phyloP scores from a whole-genome alignment of 2,797 vertebrate species.

The Enteromius argenteus region DNA sequence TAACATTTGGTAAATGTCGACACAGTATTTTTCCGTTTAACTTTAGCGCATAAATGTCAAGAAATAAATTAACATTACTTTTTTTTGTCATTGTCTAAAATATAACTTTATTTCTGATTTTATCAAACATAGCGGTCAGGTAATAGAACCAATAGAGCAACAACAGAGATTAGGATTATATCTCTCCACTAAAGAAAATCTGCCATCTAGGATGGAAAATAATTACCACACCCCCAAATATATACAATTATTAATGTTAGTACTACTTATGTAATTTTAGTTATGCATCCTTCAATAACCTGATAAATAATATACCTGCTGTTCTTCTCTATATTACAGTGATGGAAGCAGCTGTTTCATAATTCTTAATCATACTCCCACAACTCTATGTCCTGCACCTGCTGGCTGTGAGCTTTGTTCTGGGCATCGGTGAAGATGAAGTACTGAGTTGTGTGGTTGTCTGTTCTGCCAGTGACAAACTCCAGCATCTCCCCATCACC shows the following conservation, averaged over 20 bases:
- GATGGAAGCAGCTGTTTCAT: not conserved
- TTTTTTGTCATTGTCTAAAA: not conserved
- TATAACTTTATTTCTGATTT: not conserved
- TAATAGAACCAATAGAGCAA: not conserved
- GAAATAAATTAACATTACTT: not conserved
- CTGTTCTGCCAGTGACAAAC: constrained; percentile 41
- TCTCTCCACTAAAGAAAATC: not conserved
- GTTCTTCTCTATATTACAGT: not conserved
- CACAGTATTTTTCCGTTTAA: too few relatives aligned
- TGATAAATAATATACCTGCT: not conserved
- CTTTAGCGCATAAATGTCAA: not conserved
- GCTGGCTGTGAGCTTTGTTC: constrained; percentile 49
- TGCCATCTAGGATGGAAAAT: not conserved
- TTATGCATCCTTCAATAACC: not conserved
- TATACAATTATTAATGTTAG: not conserved
- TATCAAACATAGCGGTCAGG: not conserved
- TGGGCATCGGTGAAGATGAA: constrained; percentile 53
- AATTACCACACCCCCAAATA: not conserved
- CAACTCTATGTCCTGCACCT: constrained; percentile 46
- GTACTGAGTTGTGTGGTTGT: constrained; percentile 47
- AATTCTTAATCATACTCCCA: constrained; percentile 46
- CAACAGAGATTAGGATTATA: not conserved
- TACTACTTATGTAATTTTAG: not conserved
- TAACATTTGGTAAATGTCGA: too few relatives aligned
- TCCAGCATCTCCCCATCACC: constrained; percentile 59